Conservation (phyloP, 2,888 invertebrate genomes). For the Amitus sp. region DNA sequence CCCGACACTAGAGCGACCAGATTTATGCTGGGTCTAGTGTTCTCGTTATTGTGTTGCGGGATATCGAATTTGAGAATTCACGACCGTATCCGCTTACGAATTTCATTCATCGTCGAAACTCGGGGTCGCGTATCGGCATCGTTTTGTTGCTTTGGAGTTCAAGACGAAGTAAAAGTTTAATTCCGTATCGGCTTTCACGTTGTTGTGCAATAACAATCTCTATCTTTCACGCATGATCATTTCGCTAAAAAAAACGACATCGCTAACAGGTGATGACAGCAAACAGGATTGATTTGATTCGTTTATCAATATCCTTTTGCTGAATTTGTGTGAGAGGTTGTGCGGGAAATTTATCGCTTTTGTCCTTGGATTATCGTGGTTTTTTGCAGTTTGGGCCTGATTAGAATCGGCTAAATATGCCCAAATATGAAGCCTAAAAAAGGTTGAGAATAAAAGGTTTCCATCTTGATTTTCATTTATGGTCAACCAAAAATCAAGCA, state of each 20-base stretch:
- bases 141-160: conserved; percentile 57
- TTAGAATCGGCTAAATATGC: too few species aligned
- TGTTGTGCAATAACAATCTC: conserved; percentile 50
- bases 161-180: conserved; percentile 59
- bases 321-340: neutral
- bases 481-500: too few species aligned
- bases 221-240: conserved; percentile 24
- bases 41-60: too few species aligned
- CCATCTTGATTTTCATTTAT: too few species aligned
- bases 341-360: too few species aligned
- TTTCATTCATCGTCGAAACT: conserved; percentile 19
- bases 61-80: neutral
- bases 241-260: too few species aligned
- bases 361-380: too few species aligned
- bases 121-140: conserved; percentile 46
- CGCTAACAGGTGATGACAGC: conserved; percentile 30
- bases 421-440: too few species aligned
- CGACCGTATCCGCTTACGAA: conserved; percentile 1
- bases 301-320: neutral
- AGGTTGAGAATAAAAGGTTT: too few species aligned
- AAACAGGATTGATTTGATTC: conserved; percentile 30
- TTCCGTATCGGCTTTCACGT: conserved; percentile 56
- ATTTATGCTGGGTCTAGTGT: too few species aligned
- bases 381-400: too few species aligned
- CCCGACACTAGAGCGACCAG: too few species aligned